phyloP scores from a whole-genome alignment of 1,140 invertebrate genomes.

The Drepana arcuata region DNA sequence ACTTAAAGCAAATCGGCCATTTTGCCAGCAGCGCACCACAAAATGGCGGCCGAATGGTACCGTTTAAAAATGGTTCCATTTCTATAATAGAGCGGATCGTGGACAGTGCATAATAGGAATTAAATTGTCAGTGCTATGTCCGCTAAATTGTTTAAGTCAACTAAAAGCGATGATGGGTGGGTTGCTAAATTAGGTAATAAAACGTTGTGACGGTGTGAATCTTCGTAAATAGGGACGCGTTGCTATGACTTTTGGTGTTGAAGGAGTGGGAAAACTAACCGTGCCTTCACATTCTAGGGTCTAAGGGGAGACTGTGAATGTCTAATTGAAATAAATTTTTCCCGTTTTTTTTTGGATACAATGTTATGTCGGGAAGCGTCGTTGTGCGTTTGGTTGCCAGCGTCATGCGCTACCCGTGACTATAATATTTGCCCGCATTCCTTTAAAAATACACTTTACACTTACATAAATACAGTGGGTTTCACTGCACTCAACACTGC shows the following conservation, averaged over 20 bases:
- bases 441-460: slow-evolving; percentile 50
- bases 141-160: slow-evolving; percentile 23
- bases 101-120: slow-evolving; percentile 25
- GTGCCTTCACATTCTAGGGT: too few species aligned
- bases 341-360: too few species aligned
- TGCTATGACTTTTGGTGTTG: too few species aligned
- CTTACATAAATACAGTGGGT: slow-evolving; percentile 55
- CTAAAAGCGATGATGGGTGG: slow-evolving; percentile 55
- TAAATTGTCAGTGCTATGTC: slow-evolving; percentile 20
- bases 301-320: too few species aligned
- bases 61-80: neutral
- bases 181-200: slow-evolving; percentile 43
- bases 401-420: slow-evolving; percentile 61
- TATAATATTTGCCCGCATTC: slow-evolving; percentile 61
- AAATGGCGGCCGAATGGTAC: slow-evolving; percentile 22
- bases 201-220: slow-evolving; percentile 47
- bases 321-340: too few species aligned
- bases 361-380: slow-evolving; percentile 45
- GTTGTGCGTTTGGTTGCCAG: slow-evolving; percentile 53
- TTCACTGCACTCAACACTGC: slow-evolving; percentile 68
- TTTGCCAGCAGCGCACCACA: slow-evolving; percentile 28
- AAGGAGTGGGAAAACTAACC: too few species aligned
- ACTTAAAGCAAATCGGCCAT: slow-evolving; percentile 53
- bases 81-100: slow-evolving; percentile 19
- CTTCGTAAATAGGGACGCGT: slow-evolving; percentile 22